These are phyloP conservation scores for Lepisosteus oculatus DNA, from an alignment of 2,113 vertebrate genomes.

Conservation along the genomic window DNA sequence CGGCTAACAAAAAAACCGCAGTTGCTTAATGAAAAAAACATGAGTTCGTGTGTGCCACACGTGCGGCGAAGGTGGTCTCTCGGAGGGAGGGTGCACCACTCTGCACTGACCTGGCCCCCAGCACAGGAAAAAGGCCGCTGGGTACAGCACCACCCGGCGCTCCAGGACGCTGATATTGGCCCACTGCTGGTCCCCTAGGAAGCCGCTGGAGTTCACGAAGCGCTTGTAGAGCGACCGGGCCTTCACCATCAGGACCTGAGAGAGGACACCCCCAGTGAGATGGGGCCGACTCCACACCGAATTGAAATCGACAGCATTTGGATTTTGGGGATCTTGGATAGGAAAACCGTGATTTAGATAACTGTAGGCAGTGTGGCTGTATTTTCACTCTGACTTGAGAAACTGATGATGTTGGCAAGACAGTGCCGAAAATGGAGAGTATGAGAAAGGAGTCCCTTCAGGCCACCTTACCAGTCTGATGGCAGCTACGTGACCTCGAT, in stretches of 20 bases:
- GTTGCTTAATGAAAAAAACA: neutral
- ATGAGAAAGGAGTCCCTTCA: too few species aligned
- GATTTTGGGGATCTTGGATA: too few species aligned
- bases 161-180: conserved; percentile 71
- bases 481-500: too few species aligned
- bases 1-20: too few species aligned
- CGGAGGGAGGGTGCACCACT: conserved; percentile 14
- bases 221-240: conserved; percentile 70
- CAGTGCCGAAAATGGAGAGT: too few species aligned
- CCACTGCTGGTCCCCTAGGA: conserved; percentile 78
- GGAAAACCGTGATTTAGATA: too few species aligned
- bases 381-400: too few species aligned
- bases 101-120: conserved; percentile 78
- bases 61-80: neutral
- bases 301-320: too few species aligned
- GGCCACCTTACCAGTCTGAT: too few species aligned
- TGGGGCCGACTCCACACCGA: neutral
- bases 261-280: neutral
- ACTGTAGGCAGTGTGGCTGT: too few species aligned
- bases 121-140: conserved; percentile 74
- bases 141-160: conserved; percentile 74
- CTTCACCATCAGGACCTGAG: conserved; percentile 71
- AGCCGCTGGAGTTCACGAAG: conserved; percentile 69
- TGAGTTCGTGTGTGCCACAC: neutral
- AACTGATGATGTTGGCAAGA: too few species aligned